A percentile compares a stretch with the other conserved stretches of the same genome.
phyloP scores from a whole-genome alignment of 2,888 invertebrate species.

The Eulithis prunata region DNA sequence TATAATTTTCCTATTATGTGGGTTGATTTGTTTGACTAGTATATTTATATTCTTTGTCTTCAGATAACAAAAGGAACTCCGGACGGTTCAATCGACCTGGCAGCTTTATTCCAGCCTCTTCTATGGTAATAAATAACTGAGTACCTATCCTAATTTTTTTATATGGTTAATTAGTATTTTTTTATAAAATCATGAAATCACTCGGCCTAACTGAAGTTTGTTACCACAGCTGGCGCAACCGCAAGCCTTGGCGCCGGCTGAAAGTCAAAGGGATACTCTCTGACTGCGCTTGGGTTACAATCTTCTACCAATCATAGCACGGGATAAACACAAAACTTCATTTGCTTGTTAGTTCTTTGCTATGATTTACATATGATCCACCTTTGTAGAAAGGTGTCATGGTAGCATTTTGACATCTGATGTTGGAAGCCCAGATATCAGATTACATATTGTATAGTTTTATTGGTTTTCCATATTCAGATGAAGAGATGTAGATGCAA shows the following conservation, averaged over 20 bases:
- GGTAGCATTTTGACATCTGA: conserved; percentile 31
- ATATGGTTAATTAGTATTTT: not conserved
- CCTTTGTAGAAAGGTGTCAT: conserved; percentile 52
- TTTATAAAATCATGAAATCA: conserved; percentile 1
- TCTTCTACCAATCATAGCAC: conserved; percentile 54
- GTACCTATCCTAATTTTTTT: not conserved
- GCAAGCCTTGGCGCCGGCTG: conserved; percentile 63
- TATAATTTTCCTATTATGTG: too few relatives aligned
- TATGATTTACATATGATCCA: conserved; percentile 52
- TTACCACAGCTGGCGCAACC: conserved; percentile 67
- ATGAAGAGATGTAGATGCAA: conserved; percentile 44
- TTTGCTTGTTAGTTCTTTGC: conserved; percentile 48
- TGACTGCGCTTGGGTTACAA: conserved; percentile 59
- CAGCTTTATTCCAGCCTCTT: conserved; percentile 52
- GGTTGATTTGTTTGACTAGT: not conserved
- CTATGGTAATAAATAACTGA: conserved; percentile 17
- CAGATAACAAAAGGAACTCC: conserved; percentile 58
- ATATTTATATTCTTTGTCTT: conserved; percentile 12
- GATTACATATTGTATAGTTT: not conserved
- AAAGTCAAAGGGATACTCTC: conserved; percentile 68
- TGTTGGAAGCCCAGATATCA: conserved; percentile 28
- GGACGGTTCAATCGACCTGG: conserved; percentile 59
- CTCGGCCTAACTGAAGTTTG: conserved; percentile 49
- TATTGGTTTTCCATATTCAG: conserved; percentile 34
- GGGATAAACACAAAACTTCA: conserved; percentile 45